Base-by-base conservation (phyloP, 2,113 vertebrate species). In the Cinclus cinclus region DNA sequence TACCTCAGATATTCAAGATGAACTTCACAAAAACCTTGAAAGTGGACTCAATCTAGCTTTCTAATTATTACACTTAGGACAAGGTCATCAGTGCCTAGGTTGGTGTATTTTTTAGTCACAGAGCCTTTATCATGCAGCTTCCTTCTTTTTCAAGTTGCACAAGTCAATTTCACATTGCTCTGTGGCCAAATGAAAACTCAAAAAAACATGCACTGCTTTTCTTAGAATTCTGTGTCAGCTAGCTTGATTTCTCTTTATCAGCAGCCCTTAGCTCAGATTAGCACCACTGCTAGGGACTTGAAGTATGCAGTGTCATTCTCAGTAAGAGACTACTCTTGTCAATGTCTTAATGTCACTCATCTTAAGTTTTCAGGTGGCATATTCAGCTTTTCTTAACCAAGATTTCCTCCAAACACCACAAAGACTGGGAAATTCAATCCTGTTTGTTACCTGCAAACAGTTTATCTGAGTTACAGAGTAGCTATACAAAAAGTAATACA, bases 401-500 rank as follows among this genome's bases (percentile, higher is more conserved):
- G 5, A 63, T 52, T 59, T 79, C 28, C 35, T 79, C 41, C 9
- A 37, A 87, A 58, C 35, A 50, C n/a, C 24, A 23, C 1, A 0
- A 50, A 87, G 25, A 22, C 42, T 35, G 19, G 21, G 30, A 91
- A 91, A 75, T 31, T 22, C n/a, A 67, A 37, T 15, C 35, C 6
- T 1, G 0, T 44, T 52, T 28, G 23, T 74, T 60, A 88, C 19
- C 50, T n/a, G 27, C 19, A 20, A 89, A 47, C 7, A 30, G 14
- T 30, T 87, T 39, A 56, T 17, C 30, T 1, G 23, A 64, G 35
- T 55, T 83, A 85, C 37, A 71, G 12, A 95, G 46, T 21, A 90
- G 67, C 65, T 31, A n/a, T 0, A 50, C 10, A 50, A 58, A 44
- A 49, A 65, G 11, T 5, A 30, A 19, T 11, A 35, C 0, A 1